Base-by-base conservation (phyloP, 2,113 vertebrate species). In the Perognathus longimembris region DNA sequence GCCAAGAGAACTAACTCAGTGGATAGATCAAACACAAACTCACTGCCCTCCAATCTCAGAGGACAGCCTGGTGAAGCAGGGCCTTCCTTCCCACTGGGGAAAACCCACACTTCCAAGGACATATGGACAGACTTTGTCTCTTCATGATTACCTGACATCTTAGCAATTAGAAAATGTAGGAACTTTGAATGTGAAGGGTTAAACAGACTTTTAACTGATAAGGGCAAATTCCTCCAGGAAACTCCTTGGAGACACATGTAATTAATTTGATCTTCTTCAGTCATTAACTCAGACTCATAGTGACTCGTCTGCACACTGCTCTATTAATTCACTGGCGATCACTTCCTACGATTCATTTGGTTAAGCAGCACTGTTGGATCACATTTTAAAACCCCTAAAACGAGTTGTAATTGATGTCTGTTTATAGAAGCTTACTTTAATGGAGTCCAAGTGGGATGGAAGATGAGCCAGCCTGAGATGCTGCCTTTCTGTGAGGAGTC, bases 221-320 rank as follows among this genome's bases (percentile, higher is more conserved):
- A 88, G 79, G 92, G 94, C 96, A 96, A 97, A 94, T 97, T 97
- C 96, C 97, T 97, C 96, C 96, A 95, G 93, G 95, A 97, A 97
- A 83, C 93, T 98, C 98, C 98, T 98, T 95, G 94, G 98, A 98
- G 98, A 98, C 97, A 95, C 90, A 95, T 97, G 97, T 98, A 98
- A 98, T 98, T 98, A 98, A 98, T 98, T 98, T 98, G 97, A 98
- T 98, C 97, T 98, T 98, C 98, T 98, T 91, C 95, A 98, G 98
- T 98, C 98, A 98, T 98, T 98, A 98, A 98, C 97, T 98, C 91
- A 97, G 97, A 97, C 97, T 98, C 97, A 97, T 96, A 98, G 98
- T 87, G 97, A 97, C 97, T 95, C 92, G 66, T 97, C 95, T 82
- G 94, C 96, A 97, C 97, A 98, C 80, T 71, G 95, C 97, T 98